Percentiles rank a stretch among this genome's conserved stretches.
Evolutionary conservation across 2,797 vertebrate genomes (phyloP).

Genomic region (Hemibagrus guttatus): DNA sequence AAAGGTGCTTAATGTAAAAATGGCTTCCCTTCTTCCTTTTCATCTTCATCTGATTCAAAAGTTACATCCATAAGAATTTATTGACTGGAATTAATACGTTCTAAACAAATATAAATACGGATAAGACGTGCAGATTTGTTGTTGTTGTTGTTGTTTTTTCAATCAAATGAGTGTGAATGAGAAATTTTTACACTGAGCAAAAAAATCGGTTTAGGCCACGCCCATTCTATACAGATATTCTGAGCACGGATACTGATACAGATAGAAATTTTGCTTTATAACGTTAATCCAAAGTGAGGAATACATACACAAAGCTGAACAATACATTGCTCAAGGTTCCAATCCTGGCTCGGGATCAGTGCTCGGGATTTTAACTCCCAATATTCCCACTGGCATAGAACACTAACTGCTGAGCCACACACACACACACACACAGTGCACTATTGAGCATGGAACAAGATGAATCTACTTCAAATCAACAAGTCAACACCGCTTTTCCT

Average conservation of each 20-base stretch:
- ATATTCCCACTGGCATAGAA: background rate
- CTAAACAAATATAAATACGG: background rate
- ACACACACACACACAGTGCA: background rate
- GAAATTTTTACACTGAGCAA: background rate
- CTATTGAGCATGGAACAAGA: background rate
- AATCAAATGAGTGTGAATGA: background rate
- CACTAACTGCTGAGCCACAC: background rate
- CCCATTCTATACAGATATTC: background rate
- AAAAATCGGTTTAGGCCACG: background rate
- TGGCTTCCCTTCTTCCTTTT: background rate
- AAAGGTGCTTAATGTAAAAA: background rate
- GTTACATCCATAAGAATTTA: background rate
- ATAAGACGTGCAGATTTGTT: background rate
- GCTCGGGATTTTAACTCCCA: background rate
- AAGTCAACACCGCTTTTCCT: background rate
- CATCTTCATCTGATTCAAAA: background rate
- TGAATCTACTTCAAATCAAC: constrained; percentile 11
- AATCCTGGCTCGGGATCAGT: background rate
- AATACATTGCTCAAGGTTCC: background rate
- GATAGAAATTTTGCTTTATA: background rate
- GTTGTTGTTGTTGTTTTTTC: too few relatives aligned
- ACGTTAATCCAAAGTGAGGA: background rate
- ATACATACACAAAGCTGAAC: background rate
- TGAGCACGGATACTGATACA: background rate
- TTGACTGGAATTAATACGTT: background rate